These are phyloP conservation scores for Geococcyx californianus DNA, from an alignment of 2,113 vertebrate genomes.

Conservation along the genomic window DNA sequence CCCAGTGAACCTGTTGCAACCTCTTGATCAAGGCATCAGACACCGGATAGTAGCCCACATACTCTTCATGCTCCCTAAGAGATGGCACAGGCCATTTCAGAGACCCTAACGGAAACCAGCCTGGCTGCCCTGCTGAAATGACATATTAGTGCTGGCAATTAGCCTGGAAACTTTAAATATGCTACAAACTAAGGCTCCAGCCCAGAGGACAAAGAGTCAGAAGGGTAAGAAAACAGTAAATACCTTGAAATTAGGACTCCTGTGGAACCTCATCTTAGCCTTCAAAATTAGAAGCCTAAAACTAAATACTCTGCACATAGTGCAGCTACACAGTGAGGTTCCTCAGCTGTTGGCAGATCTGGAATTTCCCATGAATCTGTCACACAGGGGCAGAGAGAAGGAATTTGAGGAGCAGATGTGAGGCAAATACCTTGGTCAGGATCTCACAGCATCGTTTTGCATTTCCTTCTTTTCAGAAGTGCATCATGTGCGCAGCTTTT, in stretches of 20 bases:
- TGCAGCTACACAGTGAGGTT: not conserved
- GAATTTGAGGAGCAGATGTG: not conserved
- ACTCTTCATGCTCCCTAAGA: not conserved
- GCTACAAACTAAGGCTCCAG: not conserved
- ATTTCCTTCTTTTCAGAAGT: not conserved
- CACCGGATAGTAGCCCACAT: not conserved
- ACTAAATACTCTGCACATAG: not conserved
- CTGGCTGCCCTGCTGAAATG: not conserved
- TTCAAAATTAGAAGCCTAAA: not conserved
- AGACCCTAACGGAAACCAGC: not conserved
- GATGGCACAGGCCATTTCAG: not conserved
- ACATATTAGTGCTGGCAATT: not conserved
- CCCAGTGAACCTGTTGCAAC: not conserved
- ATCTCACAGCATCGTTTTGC: not conserved
- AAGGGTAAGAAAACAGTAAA: not conserved
- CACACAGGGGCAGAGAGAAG: not conserved
- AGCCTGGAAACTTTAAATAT: not conserved
- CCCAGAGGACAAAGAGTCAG: not conserved
- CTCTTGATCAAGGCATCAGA: not conserved
- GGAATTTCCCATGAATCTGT: slow-evolving; percentile 4
- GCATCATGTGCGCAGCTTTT: not conserved
- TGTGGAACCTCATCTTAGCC: not conserved
- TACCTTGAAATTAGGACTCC: not conserved
- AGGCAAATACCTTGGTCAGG: not conserved
- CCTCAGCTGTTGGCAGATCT: not conserved